Evolutionary conservation across 2,113 vertebrate genomes (phyloP), one percentile per base, ranked within the genome.

Genomic region (Seriola dumerili): DNA sequence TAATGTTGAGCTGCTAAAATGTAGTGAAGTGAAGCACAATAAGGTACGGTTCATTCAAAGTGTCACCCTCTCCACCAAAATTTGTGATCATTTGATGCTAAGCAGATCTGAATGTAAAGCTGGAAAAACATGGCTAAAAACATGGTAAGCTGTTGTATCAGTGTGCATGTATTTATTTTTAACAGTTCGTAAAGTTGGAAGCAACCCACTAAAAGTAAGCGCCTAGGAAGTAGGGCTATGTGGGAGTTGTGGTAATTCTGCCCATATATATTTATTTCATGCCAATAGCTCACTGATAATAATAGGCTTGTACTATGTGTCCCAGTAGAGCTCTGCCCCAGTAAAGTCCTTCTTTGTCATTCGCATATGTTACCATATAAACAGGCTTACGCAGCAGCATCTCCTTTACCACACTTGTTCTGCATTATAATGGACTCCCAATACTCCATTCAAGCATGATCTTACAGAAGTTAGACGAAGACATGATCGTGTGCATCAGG

Each of bases 341-440:
- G 55, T 48, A 48, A 16, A 50, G 29, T n/a, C 12, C n/a, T 50
- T 19, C 44, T 42, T 70, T n/a, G 4, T 21, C 3, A 42, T 63
- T 62, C 50, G 55, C 74, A 72, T 64, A 48, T 34, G 4, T 71
- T 59, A 32, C 42, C 72, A 55, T 23, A 4, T n/a, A n/a, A 48
- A 32, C 10, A 44, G 23, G 12, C 8, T 6, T 34, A 59, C 25
- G 14, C 16, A 44, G 23, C 38, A 38, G 11, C 58, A 40, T 64
- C 13, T 50, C 44, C 36, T 59, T 11, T 29, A 44, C 17, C 16
- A 16, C 1, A 52, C 54, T 59, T 3, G 23, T 21, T 46, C 12
- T 72, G 42, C 46, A 62, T 76, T 21, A 32, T 44, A 50, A 71
- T 54, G 8, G 16, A 50, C 52, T 46, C 40, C 29, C 19, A 29